These are phyloP conservation scores for Platysternon megacephalum DNA, from an alignment of 2,113 vertebrate genomes.

Conservation along the genomic window DNA sequence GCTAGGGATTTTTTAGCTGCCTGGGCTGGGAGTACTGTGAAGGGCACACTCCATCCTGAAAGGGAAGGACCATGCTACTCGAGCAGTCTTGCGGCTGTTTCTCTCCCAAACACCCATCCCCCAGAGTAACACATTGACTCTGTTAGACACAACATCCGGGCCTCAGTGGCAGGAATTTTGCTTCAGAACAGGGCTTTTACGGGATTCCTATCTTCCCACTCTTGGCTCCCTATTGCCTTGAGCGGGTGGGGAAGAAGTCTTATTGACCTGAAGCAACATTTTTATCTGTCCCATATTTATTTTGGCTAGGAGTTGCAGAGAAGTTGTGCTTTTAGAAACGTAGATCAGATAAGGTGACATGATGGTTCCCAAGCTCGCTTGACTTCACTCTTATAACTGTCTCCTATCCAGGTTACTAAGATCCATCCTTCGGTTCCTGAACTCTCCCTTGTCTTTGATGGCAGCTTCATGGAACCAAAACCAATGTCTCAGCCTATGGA, in stretches of 20 bases:
- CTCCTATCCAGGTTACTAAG: slow-evolving; percentile 73
- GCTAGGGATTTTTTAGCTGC: not conserved
- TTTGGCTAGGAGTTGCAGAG: not conserved
- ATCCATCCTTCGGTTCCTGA: slow-evolving; percentile 95
- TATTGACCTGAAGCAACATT: not conserved
- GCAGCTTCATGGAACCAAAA: slow-evolving; percentile 75
- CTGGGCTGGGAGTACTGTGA: not conserved
- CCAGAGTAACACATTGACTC: not conserved
- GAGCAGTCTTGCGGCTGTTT: fast-evolving
- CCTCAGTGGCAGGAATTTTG: not conserved
- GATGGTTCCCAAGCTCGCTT: not conserved
- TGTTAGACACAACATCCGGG: not conserved
- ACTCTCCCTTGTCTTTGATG: slow-evolving; percentile 93
- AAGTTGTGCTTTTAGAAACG: not conserved
- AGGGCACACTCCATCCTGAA: not conserved
- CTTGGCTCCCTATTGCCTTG: not conserved
- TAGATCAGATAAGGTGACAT: not conserved
- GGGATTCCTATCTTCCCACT: not conserved
- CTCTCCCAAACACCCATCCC: not conserved
- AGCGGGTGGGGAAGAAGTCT: not conserved
- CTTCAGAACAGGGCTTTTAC: not conserved
- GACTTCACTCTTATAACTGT: not conserved
- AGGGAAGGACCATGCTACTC: not conserved
- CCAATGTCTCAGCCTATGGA: slow-evolving; percentile 32
- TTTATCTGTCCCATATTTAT: not conserved